A percentile compares a stretch with the other conserved stretches of the same genome.
Evolutionary conservation across 2,113 vertebrate genomes (phyloP).

Genomic region (Halichoerus grypus): DNA sequence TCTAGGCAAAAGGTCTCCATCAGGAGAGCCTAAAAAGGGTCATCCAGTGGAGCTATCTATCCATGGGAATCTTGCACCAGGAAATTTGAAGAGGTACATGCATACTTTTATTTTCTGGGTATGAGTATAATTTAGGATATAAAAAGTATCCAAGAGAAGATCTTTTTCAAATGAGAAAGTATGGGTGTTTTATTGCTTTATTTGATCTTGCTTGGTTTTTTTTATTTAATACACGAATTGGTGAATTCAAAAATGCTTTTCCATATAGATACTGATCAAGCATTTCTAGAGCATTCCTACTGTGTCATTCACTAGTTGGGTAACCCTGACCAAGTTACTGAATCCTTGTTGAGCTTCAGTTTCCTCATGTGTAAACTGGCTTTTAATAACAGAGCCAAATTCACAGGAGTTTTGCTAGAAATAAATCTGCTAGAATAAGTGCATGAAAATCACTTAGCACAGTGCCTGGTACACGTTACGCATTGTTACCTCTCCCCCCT

Average conservation of each 20-base stretch:
- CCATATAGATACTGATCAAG: background rate
- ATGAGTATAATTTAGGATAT: background rate
- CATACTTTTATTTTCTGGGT: background rate
- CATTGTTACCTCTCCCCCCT: fast-evolving
- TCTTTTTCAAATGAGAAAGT: constrained; percentile 5
- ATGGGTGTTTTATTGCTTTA: background rate
- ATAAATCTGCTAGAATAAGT: background rate
- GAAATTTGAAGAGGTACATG: background rate
- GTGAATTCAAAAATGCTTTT: background rate
- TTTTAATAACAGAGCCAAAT: background rate
- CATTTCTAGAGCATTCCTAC: background rate
- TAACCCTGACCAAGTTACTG: background rate
- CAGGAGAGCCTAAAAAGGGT: background rate
- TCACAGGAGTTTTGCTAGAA: background rate
- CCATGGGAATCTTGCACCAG: background rate
- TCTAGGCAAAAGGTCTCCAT: background rate
- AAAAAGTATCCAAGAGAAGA: background rate
- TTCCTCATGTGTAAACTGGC: background rate
- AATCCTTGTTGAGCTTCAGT: background rate
- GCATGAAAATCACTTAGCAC: background rate
- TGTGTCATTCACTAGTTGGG: background rate
- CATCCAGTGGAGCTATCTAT: background rate
- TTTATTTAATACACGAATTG: background rate
- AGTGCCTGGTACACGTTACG: background rate
- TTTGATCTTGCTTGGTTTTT: constrained; percentile 6